phyloP scores from a whole-genome alignment of 2,797 vertebrate genomes.

The Todus mexicanus region DNA sequence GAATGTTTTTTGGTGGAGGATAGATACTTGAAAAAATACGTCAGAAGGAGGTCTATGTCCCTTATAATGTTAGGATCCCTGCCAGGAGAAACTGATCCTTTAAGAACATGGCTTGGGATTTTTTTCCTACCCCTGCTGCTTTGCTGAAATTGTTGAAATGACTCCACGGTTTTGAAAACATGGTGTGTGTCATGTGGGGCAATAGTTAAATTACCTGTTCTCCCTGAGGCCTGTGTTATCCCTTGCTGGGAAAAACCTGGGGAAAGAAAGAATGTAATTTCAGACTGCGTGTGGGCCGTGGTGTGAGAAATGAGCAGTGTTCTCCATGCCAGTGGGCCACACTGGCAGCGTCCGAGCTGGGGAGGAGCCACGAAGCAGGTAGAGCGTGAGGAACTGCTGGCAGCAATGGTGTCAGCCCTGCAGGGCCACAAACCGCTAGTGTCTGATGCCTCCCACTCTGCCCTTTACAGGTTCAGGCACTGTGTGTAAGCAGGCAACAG shows the following conservation, averaged over 20 bases:
- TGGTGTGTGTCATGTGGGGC: not conserved
- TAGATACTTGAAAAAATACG: not conserved
- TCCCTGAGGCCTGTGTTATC: constrained; percentile 14
- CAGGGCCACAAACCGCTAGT: rapidly evolving
- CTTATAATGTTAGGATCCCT: not conserved
- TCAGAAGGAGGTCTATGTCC: not conserved
- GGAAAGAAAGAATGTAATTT: constrained; percentile 17
- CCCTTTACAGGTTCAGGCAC: not conserved
- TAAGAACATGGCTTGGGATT: not conserved
- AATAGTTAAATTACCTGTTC: constrained; percentile 35
- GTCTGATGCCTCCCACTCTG: not conserved
- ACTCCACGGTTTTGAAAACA: not conserved
- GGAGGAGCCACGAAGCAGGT: not conserved
- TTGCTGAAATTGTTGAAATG: constrained; percentile 15
- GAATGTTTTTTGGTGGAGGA: not conserved
- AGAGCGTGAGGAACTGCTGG: not conserved
- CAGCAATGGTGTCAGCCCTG: not conserved
- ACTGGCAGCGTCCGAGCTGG: not conserved
- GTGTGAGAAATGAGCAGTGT: constrained; percentile 2
- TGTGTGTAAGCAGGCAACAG: not conserved
- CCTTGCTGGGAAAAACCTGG: constrained; percentile 25
- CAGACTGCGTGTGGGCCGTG: not conserved
- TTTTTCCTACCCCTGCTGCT: not conserved
- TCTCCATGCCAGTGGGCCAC: not conserved
- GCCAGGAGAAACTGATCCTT: not conserved